These are phyloP conservation scores for Steinernema carpocapsae DNA, from an alignment of 2,888 invertebrate species.

Conservation along the genomic window DNA sequence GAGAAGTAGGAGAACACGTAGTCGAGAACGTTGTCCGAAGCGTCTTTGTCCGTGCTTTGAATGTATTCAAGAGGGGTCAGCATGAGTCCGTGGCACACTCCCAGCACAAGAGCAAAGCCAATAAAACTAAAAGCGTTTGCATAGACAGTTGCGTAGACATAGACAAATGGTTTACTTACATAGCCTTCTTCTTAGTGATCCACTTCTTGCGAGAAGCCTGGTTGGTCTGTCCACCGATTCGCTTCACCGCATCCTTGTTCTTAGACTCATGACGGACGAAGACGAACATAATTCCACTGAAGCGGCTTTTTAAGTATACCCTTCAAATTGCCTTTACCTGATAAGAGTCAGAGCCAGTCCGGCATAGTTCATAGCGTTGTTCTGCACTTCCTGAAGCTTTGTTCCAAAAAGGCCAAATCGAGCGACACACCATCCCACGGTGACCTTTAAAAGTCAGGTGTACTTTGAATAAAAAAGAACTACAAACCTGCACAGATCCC, in stretches of 20 bases:
- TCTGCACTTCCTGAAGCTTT: slow-evolving; percentile 53
- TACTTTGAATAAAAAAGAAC: background rate
- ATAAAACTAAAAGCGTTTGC: slow-evolving; percentile 52
- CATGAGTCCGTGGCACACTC: slow-evolving; percentile 62
- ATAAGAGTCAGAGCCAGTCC: slow-evolving; percentile 59
- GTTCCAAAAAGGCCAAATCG: slow-evolving; percentile 62
- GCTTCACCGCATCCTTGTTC: slow-evolving; percentile 43
- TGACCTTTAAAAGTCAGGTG: slow-evolving; percentile 49
- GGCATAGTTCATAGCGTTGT: slow-evolving; percentile 58
- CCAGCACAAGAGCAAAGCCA: slow-evolving; percentile 56
- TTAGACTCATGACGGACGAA: slow-evolving; percentile 50
- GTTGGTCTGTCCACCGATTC: slow-evolving; percentile 36
- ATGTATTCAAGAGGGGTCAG: slow-evolving; percentile 58
- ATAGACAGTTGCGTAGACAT: background rate
- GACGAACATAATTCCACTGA: slow-evolving; percentile 55
- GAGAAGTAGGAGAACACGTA: slow-evolving; percentile 65
- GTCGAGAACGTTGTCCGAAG: slow-evolving; percentile 54
- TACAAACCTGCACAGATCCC: slow-evolving; percentile 59
- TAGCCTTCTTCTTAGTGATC: slow-evolving; percentile 14
- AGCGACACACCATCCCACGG: slow-evolving; percentile 66
- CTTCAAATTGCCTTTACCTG: slow-evolving; percentile 38
- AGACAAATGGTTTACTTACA: background rate
- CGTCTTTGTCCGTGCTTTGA: slow-evolving; percentile 43
- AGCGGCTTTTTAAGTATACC: too few species aligned
- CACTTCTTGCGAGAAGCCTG: background rate